A percentile compares a stretch with the other conserved stretches of the same genome.
Conservation (phyloP, 2,113 vertebrate genomes). For the Arothron firmamentum region DNA sequence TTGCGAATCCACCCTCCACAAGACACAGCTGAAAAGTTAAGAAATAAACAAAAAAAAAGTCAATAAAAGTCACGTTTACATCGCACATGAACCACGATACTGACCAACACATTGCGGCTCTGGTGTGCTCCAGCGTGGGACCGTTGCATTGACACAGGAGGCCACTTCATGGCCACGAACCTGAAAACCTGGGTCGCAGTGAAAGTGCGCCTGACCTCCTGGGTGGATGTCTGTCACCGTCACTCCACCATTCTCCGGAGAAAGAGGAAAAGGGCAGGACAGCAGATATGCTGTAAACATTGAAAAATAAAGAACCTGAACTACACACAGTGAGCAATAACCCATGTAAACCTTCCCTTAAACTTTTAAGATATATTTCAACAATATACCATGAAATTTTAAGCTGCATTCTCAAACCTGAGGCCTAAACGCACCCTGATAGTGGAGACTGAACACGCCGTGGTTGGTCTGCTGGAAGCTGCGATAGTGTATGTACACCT, state of each 20-base stretch:
- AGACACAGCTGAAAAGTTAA: constrained; percentile 69
- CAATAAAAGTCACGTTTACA: not conserved
- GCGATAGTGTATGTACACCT: constrained; percentile 85
- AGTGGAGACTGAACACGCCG: constrained; percentile 84
- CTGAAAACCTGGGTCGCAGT: constrained; percentile 86
- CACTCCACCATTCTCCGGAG: constrained; percentile 82
- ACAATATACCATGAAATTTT: too few species aligned
- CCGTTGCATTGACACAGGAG: constrained; percentile 83
- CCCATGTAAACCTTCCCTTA: not conserved
- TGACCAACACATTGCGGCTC: constrained; percentile 77
- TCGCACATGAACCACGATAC: constrained; percentile 18
- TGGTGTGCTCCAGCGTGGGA: constrained; percentile 83
- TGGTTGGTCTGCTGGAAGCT: constrained; percentile 80
- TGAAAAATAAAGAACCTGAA: not conserved
- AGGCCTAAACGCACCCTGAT: constrained; percentile 79
- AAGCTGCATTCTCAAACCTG: not conserved
- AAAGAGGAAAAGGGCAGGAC: constrained; percentile 84
- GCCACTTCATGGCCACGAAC: constrained; percentile 83
- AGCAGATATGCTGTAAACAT: constrained; percentile 80
- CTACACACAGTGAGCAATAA: too few species aligned
- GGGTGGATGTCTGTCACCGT: constrained; percentile 89
- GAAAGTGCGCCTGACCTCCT: constrained; percentile 85
- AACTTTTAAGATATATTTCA: not conserved
- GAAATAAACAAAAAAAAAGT: not conserved
- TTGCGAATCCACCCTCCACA: constrained; percentile 88